Evolutionary conservation across 2,113 vertebrate genomes (phyloP).

Genomic region (Chascanopsetta lugubris): DNA sequence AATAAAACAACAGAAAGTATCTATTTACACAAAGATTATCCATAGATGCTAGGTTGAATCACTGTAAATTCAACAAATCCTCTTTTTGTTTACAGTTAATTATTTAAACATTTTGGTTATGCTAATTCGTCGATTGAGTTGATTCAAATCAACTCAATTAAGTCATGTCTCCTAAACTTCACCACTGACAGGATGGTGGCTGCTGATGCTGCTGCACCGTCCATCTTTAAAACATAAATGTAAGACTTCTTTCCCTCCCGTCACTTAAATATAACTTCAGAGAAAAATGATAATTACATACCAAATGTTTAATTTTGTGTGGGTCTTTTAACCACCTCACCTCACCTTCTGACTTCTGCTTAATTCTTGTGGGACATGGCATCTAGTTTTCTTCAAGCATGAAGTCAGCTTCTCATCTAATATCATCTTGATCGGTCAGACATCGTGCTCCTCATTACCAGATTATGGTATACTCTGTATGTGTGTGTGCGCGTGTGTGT

Average conservation of each 20-base stretch:
- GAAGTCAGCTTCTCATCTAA: too few species aligned
- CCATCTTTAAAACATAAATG: too few species aligned
- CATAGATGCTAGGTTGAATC: neutral
- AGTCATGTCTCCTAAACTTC: too few species aligned
- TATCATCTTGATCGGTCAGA: neutral
- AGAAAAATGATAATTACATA: neutral
- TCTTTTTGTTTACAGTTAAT: neutral
- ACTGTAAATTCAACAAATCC: neutral
- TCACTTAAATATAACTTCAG: neutral
- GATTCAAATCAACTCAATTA: too few species aligned
- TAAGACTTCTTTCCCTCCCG: too few species aligned
- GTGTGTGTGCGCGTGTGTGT: neutral
- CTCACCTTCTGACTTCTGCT: neutral
- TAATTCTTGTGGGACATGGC: neutral
- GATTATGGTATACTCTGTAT: neutral
- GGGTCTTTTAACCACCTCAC: too few species aligned
- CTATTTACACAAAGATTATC: neutral
- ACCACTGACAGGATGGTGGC: too few species aligned
- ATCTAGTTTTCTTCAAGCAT: too few species aligned
- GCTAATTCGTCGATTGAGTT: too few species aligned
- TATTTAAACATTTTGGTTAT: too few species aligned
- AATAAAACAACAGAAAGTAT: neutral
- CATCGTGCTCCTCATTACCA: neutral
- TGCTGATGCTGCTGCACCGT: too few species aligned
- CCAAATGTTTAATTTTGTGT: neutral